Evolutionary conservation across 2,888 invertebrate species (phyloP).

Genomic region (Sicus ferrugineus): DNA sequence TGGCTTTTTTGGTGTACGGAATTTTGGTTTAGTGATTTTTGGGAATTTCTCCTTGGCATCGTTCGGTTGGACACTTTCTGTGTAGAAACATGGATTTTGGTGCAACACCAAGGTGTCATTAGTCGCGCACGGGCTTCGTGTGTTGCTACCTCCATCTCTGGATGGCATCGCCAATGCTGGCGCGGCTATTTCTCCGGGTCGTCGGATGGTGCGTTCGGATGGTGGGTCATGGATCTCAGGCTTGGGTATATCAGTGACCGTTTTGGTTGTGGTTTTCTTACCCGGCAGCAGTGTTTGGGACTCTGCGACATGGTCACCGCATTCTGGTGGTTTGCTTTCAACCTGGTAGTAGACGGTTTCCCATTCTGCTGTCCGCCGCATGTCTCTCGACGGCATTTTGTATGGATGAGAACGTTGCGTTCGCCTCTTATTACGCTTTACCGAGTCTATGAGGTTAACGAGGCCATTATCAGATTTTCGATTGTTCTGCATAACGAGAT

Average conservation of each 20-base stretch:
- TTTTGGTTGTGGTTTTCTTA: background rate
- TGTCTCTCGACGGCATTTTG: background rate
- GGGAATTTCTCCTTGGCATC: background rate
- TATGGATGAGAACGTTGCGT: constrained; percentile 24
- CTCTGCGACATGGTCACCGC: no score
- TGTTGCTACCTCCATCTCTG: background rate
- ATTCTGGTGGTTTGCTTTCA: no score
- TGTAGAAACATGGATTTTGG: constrained; percentile 34
- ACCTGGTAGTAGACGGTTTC: no score
- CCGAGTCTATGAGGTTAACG: constrained; percentile 27
- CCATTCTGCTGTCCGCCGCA: no score
- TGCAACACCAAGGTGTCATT: constrained; percentile 33
- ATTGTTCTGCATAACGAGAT: constrained; percentile 33
- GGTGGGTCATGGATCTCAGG: background rate
- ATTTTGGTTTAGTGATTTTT: background rate
- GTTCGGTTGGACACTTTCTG: background rate
- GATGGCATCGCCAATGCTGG: background rate
- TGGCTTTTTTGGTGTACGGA: no score
- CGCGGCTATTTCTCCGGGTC: background rate
- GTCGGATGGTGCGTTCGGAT: no score
- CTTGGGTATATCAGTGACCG: no score
- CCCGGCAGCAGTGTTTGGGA: background rate
- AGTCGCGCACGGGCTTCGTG: background rate
- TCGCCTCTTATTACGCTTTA: background rate
- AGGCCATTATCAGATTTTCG: background rate